These are phyloP conservation scores for Casuarius casuarius DNA, from an alignment of 2,113 vertebrate species.

Conservation along the genomic window DNA sequence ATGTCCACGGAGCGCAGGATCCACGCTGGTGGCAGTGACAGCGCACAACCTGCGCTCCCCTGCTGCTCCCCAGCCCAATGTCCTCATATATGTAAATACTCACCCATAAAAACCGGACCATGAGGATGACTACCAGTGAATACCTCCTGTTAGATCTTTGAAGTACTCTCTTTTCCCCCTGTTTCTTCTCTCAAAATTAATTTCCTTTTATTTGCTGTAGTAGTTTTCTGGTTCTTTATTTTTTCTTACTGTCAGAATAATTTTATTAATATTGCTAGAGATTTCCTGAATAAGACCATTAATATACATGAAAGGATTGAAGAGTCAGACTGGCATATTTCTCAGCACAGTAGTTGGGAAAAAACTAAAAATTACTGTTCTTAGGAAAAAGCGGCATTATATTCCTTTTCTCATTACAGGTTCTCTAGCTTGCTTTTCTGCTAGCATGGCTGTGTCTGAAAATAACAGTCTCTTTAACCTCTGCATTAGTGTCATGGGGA, in stretches of 20 bases:
- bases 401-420: background rate
- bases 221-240: background rate
- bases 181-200: background rate
- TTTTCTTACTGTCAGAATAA: background rate
- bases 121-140: background rate
- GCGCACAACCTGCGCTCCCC: background rate
- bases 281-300: background rate
- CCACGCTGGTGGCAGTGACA: rapidly evolving
- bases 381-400: background rate
- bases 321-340: background rate
- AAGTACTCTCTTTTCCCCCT: background rate
- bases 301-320: too few relatives aligned
- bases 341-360: background rate
- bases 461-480: background rate
- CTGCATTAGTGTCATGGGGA: background rate
- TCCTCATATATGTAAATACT: background rate
- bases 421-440: background rate
- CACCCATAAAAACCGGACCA: background rate
- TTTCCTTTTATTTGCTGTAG: background rate
- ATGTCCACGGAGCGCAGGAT: background rate
- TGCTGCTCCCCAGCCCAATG: background rate
- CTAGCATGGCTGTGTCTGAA: background rate
- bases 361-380: background rate
- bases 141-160: background rate
- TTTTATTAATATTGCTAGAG: background rate